phyloP scores from a whole-genome alignment of 2,113 vertebrate species.

The Tylochromis polylepis region DNA sequence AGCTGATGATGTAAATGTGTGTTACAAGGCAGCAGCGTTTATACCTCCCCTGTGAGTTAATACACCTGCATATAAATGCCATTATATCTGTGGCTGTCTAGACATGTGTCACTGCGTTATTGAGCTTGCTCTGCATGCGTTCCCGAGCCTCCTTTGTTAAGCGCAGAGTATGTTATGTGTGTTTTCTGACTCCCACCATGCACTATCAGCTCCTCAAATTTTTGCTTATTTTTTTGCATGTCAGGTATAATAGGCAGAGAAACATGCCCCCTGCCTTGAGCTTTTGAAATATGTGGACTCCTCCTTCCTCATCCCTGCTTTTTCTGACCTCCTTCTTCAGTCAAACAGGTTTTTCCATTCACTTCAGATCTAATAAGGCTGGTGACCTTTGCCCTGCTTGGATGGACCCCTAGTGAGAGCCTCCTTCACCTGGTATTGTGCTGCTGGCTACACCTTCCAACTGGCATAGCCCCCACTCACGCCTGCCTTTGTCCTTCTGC shows the following conservation, averaged over 20 bases:
- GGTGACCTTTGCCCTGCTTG: conserved; percentile 78
- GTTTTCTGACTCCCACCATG: conserved; percentile 15
- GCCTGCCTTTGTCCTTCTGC: conserved; percentile 80
- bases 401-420: conserved; percentile 69
- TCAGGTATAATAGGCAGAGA: conserved; percentile 28
- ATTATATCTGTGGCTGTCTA: conserved; percentile 57
- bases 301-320: conserved; percentile 46
- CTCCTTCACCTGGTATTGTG: conserved; percentile 91
- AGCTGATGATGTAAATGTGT: conserved; percentile 33
- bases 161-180: background rate
- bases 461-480: conserved; percentile 60
- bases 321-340: conserved; percentile 7
- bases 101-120: conserved; percentile 58
- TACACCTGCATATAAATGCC: conserved; percentile 54
- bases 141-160: background rate
- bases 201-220: conserved; percentile 5
- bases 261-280: conserved; percentile 17
- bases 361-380: conserved; percentile 82
- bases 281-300: conserved; percentile 80
- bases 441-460: conserved; percentile 62
- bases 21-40: conserved; percentile 38
- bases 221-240: conserved; percentile 15
- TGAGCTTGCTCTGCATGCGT: conserved; percentile 24
- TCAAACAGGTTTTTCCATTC: conserved; percentile 70
- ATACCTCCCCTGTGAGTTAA: conserved; percentile 23